phyloP scores from a whole-genome alignment of 2,888 invertebrate species.

The Drosophila quinaria region DNA sequence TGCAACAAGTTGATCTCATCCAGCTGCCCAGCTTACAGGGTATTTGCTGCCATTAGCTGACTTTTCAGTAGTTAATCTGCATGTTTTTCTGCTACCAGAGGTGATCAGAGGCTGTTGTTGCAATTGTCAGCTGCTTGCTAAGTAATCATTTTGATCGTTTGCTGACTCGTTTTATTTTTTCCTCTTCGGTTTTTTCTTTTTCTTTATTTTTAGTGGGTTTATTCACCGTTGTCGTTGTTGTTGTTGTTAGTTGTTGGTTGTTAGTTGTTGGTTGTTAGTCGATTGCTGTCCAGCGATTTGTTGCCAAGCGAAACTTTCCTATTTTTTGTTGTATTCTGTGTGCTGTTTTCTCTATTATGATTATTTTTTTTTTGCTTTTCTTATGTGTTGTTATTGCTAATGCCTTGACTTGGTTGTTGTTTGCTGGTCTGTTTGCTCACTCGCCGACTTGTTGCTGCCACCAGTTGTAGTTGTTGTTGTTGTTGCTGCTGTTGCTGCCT shows the following conservation, averaged over 20 bases:
- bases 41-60: slow-evolving; percentile 3
- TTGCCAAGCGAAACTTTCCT: slow-evolving; percentile 66
- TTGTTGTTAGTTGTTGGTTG: slow-evolving; percentile 34
- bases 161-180: slow-evolving; percentile 51
- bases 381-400: slow-evolving; percentile 50
- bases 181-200: slow-evolving; percentile 28
- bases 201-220: slow-evolving; percentile 53
- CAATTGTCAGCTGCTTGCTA: slow-evolving; percentile 37
- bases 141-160: slow-evolving; percentile 64
- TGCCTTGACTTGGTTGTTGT: slow-evolving; percentile 59
- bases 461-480: slow-evolving; percentile 6
- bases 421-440: slow-evolving; percentile 59
- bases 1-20: not conserved
- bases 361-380: slow-evolving; percentile 37
- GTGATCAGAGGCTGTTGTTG: slow-evolving; percentile 15
- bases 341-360: slow-evolving; percentile 14
- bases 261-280: slow-evolving; percentile 38
- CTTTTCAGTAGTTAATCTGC: slow-evolving; percentile 3
- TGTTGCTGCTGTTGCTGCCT: slow-evolving; percentile 41
- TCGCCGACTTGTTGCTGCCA: slow-evolving; percentile 49
- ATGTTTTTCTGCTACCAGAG: slow-evolving; percentile 10
- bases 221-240: slow-evolving; percentile 53
- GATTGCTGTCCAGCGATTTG: slow-evolving; percentile 59
- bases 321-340: slow-evolving; percentile 31
- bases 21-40: not conserved